Evolutionary conservation across 2,888 invertebrate genomes (phyloP), one percentile per base, ranked within the genome.

Genomic region (Oegoconia quadripuncta): DNA sequence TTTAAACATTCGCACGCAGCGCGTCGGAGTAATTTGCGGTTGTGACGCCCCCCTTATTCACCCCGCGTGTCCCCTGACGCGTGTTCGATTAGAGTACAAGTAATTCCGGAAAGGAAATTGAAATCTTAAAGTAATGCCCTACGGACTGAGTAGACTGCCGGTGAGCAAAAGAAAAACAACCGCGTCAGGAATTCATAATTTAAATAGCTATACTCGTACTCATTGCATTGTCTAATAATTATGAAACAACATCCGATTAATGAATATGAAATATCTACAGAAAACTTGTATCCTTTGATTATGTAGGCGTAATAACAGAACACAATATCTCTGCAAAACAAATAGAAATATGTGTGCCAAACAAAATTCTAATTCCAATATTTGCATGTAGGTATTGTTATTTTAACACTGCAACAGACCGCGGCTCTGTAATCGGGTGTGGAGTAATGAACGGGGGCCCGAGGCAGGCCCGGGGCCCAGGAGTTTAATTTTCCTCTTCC

Each of bases 401-500:
- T 66, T 74, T 73, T 67, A 65, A 57, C 71, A 67, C 55, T 65
- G 74, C 72, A 70, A 71, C 62, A 74, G 73, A 74, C 63, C 68
- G 69, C 61, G 63, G 64, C 59, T 59, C 62, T 73, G 74, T 77
- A 75, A 78, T 78, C 74, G 75, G 77, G 76, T 73, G 78, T 74
- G 72, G 74, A 76, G 72, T 81, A 82, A 80, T 81, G 32, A 20
- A 12, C 16, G 63, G 12, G 15, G 60, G 59, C 63, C 63, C 15
- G 17, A 14, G 16, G 28, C 23, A 15, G 27, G 76, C 78, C 77
- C 55, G 71, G 74, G 80, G 83, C 83, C 77, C 82, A 78, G 77
- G 77, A 81, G 83, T 83, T 87, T 87, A 87, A 87, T 87, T 87
- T 87, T 87, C 86, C 86, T 87, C 77, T 87, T 87, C 86, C 86